phyloP scores from a whole-genome alignment of 2,113 vertebrate genomes.

The Circaetus gallicus region DNA sequence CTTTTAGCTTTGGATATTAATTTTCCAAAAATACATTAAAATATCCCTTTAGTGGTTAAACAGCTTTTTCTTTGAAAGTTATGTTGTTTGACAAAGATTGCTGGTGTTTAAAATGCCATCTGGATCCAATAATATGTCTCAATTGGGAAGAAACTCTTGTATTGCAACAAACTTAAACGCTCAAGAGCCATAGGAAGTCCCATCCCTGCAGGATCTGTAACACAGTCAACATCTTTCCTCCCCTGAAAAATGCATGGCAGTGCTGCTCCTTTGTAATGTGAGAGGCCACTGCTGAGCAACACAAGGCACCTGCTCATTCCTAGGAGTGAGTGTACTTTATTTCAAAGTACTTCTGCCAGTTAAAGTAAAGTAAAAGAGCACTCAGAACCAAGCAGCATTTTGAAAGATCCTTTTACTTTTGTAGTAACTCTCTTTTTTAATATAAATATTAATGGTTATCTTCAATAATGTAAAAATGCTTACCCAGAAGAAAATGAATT shows the following conservation, averaged over 20 bases:
- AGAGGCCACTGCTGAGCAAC: conserved; percentile 13
- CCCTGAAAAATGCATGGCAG: neutral
- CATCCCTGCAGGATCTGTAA: conserved; percentile 40
- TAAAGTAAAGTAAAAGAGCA: neutral
- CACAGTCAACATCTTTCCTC: neutral
- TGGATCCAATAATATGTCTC: conserved; percentile 40
- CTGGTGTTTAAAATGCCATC: conserved; percentile 13
- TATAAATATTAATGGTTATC: rapidly evolving
- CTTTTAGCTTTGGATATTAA: neutral
- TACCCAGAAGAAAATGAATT: neutral
- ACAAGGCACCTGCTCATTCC: conserved; percentile 20
- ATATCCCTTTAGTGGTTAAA: neutral
- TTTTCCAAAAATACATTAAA: neutral
- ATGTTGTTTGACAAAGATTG: neutral
- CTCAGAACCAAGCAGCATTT: neutral
- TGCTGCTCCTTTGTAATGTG: neutral
- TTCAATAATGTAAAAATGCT: neutral
- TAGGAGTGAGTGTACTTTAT: neutral
- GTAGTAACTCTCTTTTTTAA: neutral
- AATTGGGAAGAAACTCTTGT: neutral
- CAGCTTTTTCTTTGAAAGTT: neutral
- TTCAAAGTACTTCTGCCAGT: neutral
- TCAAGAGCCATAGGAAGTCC: neutral
- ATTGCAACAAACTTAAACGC: neutral
- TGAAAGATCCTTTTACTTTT: neutral